Conservation (phyloP, 2,888 invertebrate species). For the Andrena dorsata region DNA sequence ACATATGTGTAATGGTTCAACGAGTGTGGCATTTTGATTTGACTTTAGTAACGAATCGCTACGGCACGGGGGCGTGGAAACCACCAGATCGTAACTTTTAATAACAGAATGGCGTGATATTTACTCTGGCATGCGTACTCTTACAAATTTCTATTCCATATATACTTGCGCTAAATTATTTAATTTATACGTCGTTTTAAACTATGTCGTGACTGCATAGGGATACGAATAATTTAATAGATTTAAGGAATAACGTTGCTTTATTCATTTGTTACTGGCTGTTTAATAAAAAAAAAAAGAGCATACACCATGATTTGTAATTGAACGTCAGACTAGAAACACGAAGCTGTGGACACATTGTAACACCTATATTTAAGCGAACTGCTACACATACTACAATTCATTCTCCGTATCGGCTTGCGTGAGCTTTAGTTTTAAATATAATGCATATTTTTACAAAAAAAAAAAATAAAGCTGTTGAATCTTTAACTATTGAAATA, state of each 20-base stretch:
- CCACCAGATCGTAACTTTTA: slow-evolving; percentile 12
- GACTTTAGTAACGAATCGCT: slow-evolving; percentile 7
- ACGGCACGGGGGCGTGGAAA: background rate
- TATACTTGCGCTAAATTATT: slow-evolving; percentile 45
- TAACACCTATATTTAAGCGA: slow-evolving; percentile 19
- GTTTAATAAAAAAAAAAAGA: slow-evolving; percentile 48
- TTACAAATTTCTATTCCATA: slow-evolving; percentile 26
- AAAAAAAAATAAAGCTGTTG: slow-evolving; percentile 37
- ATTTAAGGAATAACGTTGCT: slow-evolving; percentile 30
- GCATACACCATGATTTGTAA: slow-evolving; percentile 30
- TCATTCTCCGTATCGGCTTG: slow-evolving; percentile 44
- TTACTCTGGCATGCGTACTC: slow-evolving; percentile 20
- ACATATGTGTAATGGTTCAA: slow-evolving; percentile 9
- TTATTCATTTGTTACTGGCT: slow-evolving; percentile 48
- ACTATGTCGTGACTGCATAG: slow-evolving; percentile 23
- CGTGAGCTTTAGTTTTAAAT: slow-evolving; percentile 54
- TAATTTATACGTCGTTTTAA: slow-evolving; percentile 56
- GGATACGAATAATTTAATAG: slow-evolving; percentile 38
- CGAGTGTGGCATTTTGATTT: slow-evolving; percentile 40
- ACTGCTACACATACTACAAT: slow-evolving; percentile 27
- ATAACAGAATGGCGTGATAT: slow-evolving; percentile 16
- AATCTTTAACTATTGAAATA: slow-evolving; percentile 42
- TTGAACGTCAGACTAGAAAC: slow-evolving; percentile 27
- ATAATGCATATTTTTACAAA: slow-evolving; percentile 63
- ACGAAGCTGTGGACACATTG: slow-evolving; percentile 18